Evolutionary conservation across 2,113 vertebrate genomes (phyloP).

Genomic region (Hylia prasina): DNA sequence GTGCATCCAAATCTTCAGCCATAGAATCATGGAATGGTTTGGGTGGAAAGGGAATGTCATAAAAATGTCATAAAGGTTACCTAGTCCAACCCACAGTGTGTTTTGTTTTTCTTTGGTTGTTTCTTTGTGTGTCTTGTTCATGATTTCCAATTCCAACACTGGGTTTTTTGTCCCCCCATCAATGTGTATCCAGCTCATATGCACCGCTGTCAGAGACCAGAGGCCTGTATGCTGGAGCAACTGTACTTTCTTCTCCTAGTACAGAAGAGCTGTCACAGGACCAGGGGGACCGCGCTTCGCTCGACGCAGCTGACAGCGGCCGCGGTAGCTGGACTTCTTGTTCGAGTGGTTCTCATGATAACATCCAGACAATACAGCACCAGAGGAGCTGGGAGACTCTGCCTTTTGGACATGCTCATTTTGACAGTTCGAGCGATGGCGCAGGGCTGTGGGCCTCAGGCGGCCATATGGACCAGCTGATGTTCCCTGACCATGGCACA

Average conservation of each 20-base stretch:
- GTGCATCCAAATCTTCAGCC: not conserved
- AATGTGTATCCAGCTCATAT: conserved; percentile 77
- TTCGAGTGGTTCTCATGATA: conserved; percentile 96
- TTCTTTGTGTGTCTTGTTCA: not conserved
- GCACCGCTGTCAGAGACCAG: conserved; percentile 87
- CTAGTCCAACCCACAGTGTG: not conserved
- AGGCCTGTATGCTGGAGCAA: conserved; percentile 84
- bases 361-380: conserved; percentile 97
- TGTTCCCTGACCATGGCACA: conserved; percentile 76
- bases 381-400: conserved; percentile 95
- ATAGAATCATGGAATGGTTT: not conserved
- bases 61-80: not conserved
- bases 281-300: conserved; percentile 92
- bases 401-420: conserved; percentile 80
- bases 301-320: conserved; percentile 95
- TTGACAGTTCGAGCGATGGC: conserved; percentile 75
- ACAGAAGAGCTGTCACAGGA: conserved; percentile 95
- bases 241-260: conserved; percentile 92
- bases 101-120: not conserved
- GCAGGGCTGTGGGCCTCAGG: conserved; percentile 76
- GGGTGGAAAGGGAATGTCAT: not conserved
- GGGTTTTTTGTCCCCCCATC: not conserved
- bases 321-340: conserved; percentile 98
- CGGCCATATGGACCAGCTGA: conserved; percentile 75
- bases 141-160: not conserved